phyloP scores from a whole-genome alignment of 2,113 vertebrate genomes.

The Chunga burmeisteri region DNA sequence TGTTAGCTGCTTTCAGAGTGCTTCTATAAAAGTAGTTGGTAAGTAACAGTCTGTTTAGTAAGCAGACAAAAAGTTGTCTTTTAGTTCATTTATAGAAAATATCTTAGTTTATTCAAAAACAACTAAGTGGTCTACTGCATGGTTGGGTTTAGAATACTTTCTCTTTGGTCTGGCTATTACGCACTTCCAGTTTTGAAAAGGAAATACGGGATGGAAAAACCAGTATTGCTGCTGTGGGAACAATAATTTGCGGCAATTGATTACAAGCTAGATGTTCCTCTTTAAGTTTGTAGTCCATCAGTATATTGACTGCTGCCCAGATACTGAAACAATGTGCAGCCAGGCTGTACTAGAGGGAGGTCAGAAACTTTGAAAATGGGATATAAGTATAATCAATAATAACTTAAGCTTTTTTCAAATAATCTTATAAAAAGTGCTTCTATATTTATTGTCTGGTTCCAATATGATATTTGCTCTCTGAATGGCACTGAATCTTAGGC shows the following conservation, averaged over 20 bases:
- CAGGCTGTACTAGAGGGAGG: neutral
- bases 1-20: neutral
- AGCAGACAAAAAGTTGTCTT: neutral
- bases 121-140: neutral
- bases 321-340: neutral
- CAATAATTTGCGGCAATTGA: neutral
- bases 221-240: constrained; percentile 50
- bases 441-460: neutral
- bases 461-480: neutral
- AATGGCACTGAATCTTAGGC: neutral
- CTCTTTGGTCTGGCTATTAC: neutral
- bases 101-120: neutral
- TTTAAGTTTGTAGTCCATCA: neutral
- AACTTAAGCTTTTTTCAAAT: neutral
- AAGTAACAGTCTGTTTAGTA: neutral
- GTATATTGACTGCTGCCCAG: neutral
- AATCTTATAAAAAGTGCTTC: neutral
- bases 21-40: neutral
- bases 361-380: neutral
- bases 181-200: constrained; percentile 20
- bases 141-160: neutral
- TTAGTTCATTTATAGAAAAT: neutral
- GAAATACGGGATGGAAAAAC: constrained; percentile 29
- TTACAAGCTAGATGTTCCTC: neutral
- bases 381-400: neutral